Base-by-base conservation (phyloP, 1,140 invertebrate genomes). In the Heliothis subflexa region DNA sequence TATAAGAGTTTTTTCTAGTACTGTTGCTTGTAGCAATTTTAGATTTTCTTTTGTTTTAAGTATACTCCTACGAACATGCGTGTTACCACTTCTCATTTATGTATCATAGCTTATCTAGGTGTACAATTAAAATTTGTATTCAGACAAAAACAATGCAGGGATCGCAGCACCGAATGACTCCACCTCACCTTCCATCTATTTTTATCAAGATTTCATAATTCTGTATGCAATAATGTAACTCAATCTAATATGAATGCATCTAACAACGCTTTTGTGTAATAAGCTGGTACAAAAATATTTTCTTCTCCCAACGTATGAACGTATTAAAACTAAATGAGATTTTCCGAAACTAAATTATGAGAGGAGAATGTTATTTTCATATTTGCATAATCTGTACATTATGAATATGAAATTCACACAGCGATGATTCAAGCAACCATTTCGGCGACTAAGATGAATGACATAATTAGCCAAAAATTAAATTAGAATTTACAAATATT, bases 371-470 rank as follows among this genome's bases (percentile, higher is more conserved):
- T 74, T 59, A 74, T 61, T 61, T 61, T 74, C 70, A 21, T 59
- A 74, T 74, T 74, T 74, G 71, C 55, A 74, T 74, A 74, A 74
- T 74, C 71, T 57, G 59, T 13, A 49, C 54, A 61, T 61, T 74
- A 61, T 28, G 55, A 61, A 59, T 55, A 72, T 72, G 70, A 72
- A 72, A 72, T 72, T 72, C 54, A 72, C 54, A 57, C 54, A 72
- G 40, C 70, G 70, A 57, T 72, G 70, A 72, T 72, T 72, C 54
- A 12, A 57, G 40, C 21, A 50, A 33, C 68, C 28, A 73, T 28
- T 59, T 40, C 55, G 11, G 33, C 25, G 70, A 72, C 50, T 74
- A 28, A 49, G 55, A 74, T 61, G 61, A 49, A 74, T 57, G 18
- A 21, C 21, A 61, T 74, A 74, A 74, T 74, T 61, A 61, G 71